These are phyloP conservation scores for Oedothorax gibbosus DNA, from an alignment of 1,140 invertebrate species.

Conservation along the genomic window DNA sequence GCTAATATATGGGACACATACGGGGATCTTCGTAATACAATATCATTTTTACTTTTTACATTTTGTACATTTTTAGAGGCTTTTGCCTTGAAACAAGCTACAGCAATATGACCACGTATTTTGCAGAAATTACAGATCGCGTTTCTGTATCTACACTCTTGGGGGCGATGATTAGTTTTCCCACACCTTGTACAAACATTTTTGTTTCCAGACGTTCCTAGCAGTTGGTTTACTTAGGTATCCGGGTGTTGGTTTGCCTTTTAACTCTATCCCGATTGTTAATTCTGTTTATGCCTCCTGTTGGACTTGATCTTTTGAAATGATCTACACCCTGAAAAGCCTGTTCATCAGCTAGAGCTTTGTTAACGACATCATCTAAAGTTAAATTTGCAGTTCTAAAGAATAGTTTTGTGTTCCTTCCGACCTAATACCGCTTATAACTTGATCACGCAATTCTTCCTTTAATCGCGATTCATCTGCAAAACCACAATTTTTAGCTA, in stretches of 20 bases:
- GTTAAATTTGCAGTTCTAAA: too few species aligned
- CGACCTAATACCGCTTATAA: too few species aligned
- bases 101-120: slow-evolving; percentile 8
- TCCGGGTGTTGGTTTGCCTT: not conserved
- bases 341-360: slow-evolving; percentile 8
- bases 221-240: not conserved
- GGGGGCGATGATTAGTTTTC: not conserved
- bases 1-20: not conserved
- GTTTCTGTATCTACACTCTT: not conserved
- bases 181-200: not conserved
- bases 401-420: not conserved
- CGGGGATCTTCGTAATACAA: not conserved
- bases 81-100: slow-evolving; percentile 1
- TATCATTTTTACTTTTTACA: not conserved
- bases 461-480: too few species aligned
- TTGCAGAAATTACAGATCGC: not conserved
- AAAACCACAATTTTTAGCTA: too few species aligned
- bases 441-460: too few species aligned
- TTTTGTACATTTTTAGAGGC: not conserved
- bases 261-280: not conserved
- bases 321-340: slow-evolving; percentile 1
- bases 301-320: not conserved
- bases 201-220: not conserved
- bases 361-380: not conserved
- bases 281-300: not conserved